Conservation (phyloP, 2,888 invertebrate genomes). For the Eupithecia abbreviata region DNA sequence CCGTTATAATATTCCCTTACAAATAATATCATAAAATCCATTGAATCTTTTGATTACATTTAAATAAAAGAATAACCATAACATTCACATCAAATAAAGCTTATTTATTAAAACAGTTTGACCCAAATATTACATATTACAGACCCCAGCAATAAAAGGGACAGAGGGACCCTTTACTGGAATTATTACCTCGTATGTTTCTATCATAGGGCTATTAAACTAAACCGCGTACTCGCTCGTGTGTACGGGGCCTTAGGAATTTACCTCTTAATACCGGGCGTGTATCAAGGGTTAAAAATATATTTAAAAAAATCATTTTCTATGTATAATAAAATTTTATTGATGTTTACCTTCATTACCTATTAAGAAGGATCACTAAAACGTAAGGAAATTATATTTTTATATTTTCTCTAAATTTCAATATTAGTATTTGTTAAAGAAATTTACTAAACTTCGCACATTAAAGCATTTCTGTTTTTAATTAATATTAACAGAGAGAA, state of each 20-base stretch:
- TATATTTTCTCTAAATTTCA: too few species aligned
- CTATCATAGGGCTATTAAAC: slow-evolving; percentile 31
- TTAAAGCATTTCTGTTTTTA: background rate
- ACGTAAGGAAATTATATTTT: too few species aligned
- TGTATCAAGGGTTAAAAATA: background rate
- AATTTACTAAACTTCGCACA: background rate
- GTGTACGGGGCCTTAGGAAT: slow-evolving; percentile 15
- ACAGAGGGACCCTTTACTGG: slow-evolving; percentile 29
- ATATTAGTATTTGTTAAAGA: background rate
- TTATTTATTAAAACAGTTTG: slow-evolving; percentile 36
- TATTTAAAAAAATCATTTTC: background rate
- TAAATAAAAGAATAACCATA: slow-evolving; percentile 18
- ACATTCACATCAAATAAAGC: slow-evolving; percentile 34
- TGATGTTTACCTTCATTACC: too few species aligned
- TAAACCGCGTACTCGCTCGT: slow-evolving; percentile 20
- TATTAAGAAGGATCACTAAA: too few species aligned
- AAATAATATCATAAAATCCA: slow-evolving; percentile 23
- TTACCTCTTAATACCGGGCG: background rate
- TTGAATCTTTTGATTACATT: slow-evolving; percentile 16
- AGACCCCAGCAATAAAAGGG: slow-evolving; percentile 28
- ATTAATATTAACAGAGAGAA: background rate
- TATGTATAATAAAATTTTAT: too few species aligned
- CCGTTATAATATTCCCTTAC: slow-evolving; percentile 1
- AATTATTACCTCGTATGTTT: slow-evolving; percentile 34
- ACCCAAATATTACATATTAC: slow-evolving; percentile 36